A percentile compares a stretch with the other conserved stretches of the same genome.
Evolutionary conservation across 2,797 vertebrate species (phyloP).

Genomic region (Oreonectes daqikongensis): DNA sequence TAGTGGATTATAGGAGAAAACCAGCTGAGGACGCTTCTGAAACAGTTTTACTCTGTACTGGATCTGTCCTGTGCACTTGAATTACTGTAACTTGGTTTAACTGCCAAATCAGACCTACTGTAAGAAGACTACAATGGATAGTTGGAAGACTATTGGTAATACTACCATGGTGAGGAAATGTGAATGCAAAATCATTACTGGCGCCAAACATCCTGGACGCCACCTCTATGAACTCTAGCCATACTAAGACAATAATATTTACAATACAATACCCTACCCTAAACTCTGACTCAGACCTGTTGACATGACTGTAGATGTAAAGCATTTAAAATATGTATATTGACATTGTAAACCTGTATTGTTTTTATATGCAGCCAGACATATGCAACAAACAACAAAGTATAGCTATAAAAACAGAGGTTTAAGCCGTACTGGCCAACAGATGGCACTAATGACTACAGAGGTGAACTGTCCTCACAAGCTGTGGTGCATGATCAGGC

Average conservation of each 20-base stretch:
- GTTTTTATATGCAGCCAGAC: not conserved
- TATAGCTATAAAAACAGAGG: not conserved
- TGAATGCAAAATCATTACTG: not conserved
- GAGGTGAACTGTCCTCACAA: slow-evolving; percentile 13
- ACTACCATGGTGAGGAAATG: not conserved
- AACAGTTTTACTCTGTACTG: not conserved
- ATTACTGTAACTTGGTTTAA: not conserved
- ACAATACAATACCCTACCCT: not conserved
- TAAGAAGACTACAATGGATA: not conserved
- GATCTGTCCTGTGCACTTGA: not conserved
- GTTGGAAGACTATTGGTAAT: not conserved
- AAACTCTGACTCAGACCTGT: not conserved
- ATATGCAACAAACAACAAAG: not conserved
- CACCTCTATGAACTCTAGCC: not conserved
- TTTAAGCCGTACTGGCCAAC: slow-evolving; percentile 64
- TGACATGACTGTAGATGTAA: not conserved
- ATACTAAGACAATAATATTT: not conserved
- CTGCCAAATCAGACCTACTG: not conserved
- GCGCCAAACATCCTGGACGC: not conserved
- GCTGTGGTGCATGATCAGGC: slow-evolving; percentile 31
- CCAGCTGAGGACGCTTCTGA: not conserved
- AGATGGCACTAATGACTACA: slow-evolving; percentile 81
- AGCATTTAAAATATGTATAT: not conserved
- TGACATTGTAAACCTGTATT: not conserved
- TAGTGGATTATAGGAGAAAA: not conserved